Evolutionary conservation across 2,113 vertebrate genomes (phyloP).

Genomic region (Indicator maculatus): DNA sequence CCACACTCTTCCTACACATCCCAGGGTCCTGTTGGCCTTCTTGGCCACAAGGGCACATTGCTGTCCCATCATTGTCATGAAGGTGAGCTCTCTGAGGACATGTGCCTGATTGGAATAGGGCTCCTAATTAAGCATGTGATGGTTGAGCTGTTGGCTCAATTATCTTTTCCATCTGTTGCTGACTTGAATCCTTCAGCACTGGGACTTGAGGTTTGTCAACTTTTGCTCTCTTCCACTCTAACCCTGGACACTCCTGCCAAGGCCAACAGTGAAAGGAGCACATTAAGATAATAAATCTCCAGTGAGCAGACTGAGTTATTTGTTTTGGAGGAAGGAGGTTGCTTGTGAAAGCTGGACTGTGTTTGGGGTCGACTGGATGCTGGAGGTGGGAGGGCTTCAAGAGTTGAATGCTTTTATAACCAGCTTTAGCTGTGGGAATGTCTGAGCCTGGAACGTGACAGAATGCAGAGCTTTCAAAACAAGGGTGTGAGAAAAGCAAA

Average conservation of each 20-base stretch:
- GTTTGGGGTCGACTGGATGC: neutral
- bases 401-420: neutral
- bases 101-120: neutral
- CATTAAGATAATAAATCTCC: conserved; percentile 41
- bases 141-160: conserved; percentile 36
- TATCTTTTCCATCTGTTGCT: conserved; percentile 33
- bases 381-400: conserved; percentile 17
- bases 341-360: neutral
- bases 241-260: conserved; percentile 20
- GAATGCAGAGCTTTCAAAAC: conserved; percentile 58
- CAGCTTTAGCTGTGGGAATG: conserved; percentile 51
- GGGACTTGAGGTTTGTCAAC: conserved; percentile 35
- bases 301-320: neutral
- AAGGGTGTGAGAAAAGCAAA: conserved; percentile 44
- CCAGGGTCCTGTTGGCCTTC: too few species aligned
- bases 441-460: conserved; percentile 40
- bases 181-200: neutral
- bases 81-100: neutral
- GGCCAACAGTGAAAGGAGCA: conserved; percentile 21
- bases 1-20: too few species aligned
- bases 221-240: neutral
- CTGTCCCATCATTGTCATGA: neutral
- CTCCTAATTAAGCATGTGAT: conserved; percentile 27
- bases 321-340: conserved; percentile 31
- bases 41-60: too few species aligned